Conservation (phyloP, 2,888 invertebrate species). For the Sinotaia quadrata region DNA sequence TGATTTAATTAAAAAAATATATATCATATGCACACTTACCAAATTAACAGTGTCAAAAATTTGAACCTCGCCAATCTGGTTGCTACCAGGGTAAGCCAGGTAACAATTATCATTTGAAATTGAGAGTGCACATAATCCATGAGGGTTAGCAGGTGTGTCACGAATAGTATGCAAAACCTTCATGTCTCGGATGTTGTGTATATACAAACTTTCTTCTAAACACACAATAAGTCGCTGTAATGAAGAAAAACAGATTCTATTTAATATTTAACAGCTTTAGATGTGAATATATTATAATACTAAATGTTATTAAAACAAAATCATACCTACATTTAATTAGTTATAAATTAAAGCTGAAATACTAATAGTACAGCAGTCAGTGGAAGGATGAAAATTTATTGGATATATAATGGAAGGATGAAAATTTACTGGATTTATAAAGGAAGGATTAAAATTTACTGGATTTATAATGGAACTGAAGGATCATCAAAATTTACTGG, state of each 20-base stretch:
- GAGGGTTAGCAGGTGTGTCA: constrained; percentile 96
- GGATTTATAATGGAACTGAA: too few species aligned
- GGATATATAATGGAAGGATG: too few species aligned
- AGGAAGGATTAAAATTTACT: too few species aligned
- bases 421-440: too few species aligned
- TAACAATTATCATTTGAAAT: constrained; percentile 91
- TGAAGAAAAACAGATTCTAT: constrained; percentile 28
- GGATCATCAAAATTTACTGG: too few species aligned
- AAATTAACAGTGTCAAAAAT: constrained; percentile 93
- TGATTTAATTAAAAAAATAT: too few species aligned
- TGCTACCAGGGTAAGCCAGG: constrained; percentile 97
- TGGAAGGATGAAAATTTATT: too few species aligned
- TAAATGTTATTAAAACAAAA: too few species aligned
- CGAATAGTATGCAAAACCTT: constrained; percentile 97
- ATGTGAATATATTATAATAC: too few species aligned
- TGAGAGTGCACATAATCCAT: constrained; percentile 92
- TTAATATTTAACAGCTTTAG: not conserved
- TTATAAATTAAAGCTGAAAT: too few species aligned
- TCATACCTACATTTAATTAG: too few species aligned
- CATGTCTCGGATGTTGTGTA: constrained; percentile 98
- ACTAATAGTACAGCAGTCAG: too few species aligned
- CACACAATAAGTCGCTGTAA: constrained; percentile 93
- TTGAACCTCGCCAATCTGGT: constrained; percentile 93
- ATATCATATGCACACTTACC: constrained; percentile 73
- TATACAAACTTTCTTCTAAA: constrained; percentile 96